phyloP scores from a whole-genome alignment of 2,113 vertebrate species.

The Merops nubicus region DNA sequence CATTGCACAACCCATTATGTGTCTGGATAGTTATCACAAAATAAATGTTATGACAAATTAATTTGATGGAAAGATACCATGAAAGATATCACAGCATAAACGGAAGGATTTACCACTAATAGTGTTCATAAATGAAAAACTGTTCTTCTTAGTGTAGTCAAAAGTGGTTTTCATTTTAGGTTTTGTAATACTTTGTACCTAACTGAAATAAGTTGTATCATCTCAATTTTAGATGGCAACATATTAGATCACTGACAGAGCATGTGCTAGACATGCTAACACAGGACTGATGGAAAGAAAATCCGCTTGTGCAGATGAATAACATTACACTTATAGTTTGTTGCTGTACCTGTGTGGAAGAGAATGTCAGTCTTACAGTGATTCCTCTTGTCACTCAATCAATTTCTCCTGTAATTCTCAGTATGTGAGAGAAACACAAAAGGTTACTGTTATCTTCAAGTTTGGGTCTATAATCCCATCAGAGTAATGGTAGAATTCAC shows the following conservation, averaged over 20 bases:
- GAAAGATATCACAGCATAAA: background rate
- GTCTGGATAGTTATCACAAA: background rate
- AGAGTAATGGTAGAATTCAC: background rate
- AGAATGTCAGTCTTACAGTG: background rate
- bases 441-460: background rate
- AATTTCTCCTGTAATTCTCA: background rate
- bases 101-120: background rate
- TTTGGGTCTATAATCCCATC: background rate
- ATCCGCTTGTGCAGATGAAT: background rate
- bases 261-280: background rate
- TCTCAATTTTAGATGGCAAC: background rate
- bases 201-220: background rate
- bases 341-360: background rate
- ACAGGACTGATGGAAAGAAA: background rate
- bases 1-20: background rate
- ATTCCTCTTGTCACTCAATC: background rate
- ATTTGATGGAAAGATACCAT: background rate
- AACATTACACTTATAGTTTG: background rate
- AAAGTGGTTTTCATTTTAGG: background rate
- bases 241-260: background rate
- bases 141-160: background rate
- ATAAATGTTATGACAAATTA: conserved; percentile 1
- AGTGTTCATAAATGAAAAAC: background rate
- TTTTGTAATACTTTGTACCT: background rate
- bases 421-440: background rate